Evolutionary conservation across 2,888 invertebrate genomes (phyloP).

Genomic region (Erebia ligea): DNA sequence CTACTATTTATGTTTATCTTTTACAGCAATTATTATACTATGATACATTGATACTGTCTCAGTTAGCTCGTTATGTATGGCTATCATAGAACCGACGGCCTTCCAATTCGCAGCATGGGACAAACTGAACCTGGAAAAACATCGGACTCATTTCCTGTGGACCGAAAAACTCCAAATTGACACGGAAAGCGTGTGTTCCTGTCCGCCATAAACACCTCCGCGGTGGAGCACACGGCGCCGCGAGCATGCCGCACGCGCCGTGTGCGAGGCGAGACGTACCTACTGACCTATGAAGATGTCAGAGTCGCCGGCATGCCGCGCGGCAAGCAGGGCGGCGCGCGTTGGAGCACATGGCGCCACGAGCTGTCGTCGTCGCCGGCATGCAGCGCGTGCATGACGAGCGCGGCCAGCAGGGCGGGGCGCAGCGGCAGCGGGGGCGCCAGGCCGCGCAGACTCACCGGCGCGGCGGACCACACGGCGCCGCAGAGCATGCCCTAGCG

Average conservation of each 20-base stretch:
- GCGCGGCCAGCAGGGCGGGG: constrained; percentile 76
- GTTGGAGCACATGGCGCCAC: constrained; percentile 85
- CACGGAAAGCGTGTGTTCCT: too few relatives aligned
- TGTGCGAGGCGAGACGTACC: too few relatives aligned
- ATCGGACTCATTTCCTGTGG: too few relatives aligned
- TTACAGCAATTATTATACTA: too few relatives aligned
- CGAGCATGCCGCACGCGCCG: not conserved
- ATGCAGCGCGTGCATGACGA: constrained; percentile 81
- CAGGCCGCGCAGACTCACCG: constrained; percentile 82
- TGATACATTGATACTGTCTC: too few relatives aligned
- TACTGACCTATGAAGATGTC: constrained; percentile 85
- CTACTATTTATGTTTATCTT: too few relatives aligned
- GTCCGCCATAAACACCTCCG: too few relatives aligned
- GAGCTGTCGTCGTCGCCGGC: constrained; percentile 85
- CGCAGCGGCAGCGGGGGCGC: constrained; percentile 85
- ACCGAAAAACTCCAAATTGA: too few relatives aligned
- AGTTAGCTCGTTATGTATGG: too few relatives aligned
- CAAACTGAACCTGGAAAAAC: too few relatives aligned
- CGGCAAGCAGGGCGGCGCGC: constrained; percentile 80
- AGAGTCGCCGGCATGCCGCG: constrained; percentile 82
- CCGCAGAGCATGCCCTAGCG: constrained; percentile 79
- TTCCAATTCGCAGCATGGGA: too few relatives aligned
- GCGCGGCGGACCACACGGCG: constrained; percentile 79
- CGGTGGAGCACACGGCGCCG: constrained; percentile 52
- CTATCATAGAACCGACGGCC: too few relatives aligned